These are phyloP conservation scores for Phylloscopus collybita DNA, from an alignment of 2,797 vertebrate genomes.

Conservation along the genomic window DNA sequence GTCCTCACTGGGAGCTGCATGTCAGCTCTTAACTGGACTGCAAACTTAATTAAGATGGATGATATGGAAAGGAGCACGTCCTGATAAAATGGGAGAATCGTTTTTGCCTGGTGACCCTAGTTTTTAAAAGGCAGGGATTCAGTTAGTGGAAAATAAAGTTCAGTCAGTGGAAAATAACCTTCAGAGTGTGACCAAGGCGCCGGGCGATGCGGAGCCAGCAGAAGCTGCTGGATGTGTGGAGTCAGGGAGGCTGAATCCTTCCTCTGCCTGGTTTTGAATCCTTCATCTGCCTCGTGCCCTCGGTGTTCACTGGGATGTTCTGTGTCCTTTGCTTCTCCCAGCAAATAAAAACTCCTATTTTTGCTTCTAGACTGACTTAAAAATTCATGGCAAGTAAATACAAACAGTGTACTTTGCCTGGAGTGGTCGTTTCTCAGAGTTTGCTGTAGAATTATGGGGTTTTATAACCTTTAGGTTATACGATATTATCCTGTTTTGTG, in stretches of 20 bases:
- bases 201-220: rapidly evolving
- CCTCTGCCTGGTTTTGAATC: neutral
- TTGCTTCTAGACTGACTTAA: neutral
- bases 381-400: neutral
- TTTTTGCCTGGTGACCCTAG: rapidly evolving
- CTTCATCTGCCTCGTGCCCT: neutral
- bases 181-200: rapidly evolving
- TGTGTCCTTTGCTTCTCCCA: neutral
- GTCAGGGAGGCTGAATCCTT: neutral
- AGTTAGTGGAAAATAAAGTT: neutral
- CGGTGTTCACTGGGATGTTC: rapidly evolving
- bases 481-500: rapidly evolving
- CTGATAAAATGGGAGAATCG: neutral
- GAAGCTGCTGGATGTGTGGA: neutral
- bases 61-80: neutral
- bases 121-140: neutral
- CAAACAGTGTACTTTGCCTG: neutral
- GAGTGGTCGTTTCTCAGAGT: neutral
- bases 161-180: neutral
- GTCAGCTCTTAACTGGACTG: neutral
- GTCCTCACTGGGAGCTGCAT: rapidly evolving
- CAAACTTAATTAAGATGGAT: neutral
- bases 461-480: neutral
- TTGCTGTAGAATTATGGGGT: neutral
- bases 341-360: neutral